Evolutionary conservation across 2,888 invertebrate genomes (phyloP), one percentile per base, ranked within the genome.

Genomic region (Calephelis perditalis): DNA sequence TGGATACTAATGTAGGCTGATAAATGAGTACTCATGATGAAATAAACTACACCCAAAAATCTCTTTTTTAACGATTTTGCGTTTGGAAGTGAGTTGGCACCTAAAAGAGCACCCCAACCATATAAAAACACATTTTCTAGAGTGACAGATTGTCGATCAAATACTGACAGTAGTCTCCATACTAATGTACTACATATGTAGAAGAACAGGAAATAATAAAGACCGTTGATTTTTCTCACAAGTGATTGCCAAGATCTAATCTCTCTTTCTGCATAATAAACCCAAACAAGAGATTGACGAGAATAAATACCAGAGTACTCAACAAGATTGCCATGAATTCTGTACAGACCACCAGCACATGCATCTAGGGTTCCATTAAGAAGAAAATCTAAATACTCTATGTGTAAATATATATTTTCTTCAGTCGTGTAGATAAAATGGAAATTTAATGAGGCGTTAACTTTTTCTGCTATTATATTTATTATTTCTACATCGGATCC

Each of bases 301-400:
- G 70, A 70, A 61, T 88, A 87, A 3, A 78, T 61, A 0, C 87
- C 87, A 2, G 86, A 85, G 63, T 87, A 89, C 3, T 73, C 75
- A 0, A 88, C 79, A 0, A 63, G 3, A n/a, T 82, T 74, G 7
- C 81, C 83, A 52, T 77, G 85, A 3, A 80, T 65, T 62, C 81
- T 75, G 44, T 82, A 84, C 0, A 82, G 66, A 0, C 87, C 88
- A 0, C 89, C 87, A 7, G 81, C 84, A 58, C 79, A 79, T 0
- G 71, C 68, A 47, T 89, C 85, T 2, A 88, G 66, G 43, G 76
- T 82, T 3, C 80, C 82, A 64, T 88, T 84, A 2, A 70, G 8
- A 3, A 89, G 6, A 12, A 74, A 75, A 1, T 71, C 54, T 36
- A 86, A 9, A 65, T 75, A 83, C 0, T 73, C 69, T 0, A 1